Conservation (phyloP, 2,888 invertebrate species). For the Pseudococcus jackbeardsleyi region DNA sequence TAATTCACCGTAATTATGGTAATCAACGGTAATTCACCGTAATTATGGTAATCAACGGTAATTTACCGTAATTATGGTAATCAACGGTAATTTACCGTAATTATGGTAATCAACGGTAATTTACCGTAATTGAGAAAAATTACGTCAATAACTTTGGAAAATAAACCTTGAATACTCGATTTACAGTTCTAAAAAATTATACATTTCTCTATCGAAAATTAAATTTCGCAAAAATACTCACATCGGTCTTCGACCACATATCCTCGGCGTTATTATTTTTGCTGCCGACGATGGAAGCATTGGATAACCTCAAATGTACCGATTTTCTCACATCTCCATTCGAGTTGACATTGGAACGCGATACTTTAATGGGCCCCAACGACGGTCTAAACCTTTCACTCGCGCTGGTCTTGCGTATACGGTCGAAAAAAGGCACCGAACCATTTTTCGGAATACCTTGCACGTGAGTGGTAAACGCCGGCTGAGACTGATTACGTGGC, state of each 20-base stretch:
- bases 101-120: too few species aligned
- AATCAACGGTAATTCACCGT: too few species aligned
- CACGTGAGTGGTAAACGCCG: slow-evolving; percentile 83
- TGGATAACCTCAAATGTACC: slow-evolving; percentile 74
- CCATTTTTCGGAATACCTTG: slow-evolving; percentile 87
- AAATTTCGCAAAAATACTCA: slow-evolving; percentile 9
- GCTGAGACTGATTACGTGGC: slow-evolving; percentile 88
- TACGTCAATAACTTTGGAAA: background rate
- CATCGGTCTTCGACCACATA: slow-evolving; percentile 69
- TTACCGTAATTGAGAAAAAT: background rate
- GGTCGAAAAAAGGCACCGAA: slow-evolving; percentile 90
- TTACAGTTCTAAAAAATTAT: too few species aligned
- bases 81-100: too few species aligned
- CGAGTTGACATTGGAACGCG: slow-evolving; percentile 81
- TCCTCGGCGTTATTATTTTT: slow-evolving; percentile 74
- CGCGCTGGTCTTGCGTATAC: slow-evolving; percentile 86
- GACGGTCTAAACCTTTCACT: slow-evolving; percentile 89
- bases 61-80: too few species aligned
- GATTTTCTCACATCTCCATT: slow-evolving; percentile 81
- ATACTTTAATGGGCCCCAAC: slow-evolving; percentile 83
- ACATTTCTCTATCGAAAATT: too few species aligned
- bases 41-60: too few species aligned
- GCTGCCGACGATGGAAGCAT: slow-evolving; percentile 74
- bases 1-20: too few species aligned
- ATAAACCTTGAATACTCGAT: too few species aligned